A percentile compares a stretch with the other conserved stretches of the same genome.
phyloP scores from a whole-genome alignment of 1,140 invertebrate species.

The Heliothis subflexa region DNA sequence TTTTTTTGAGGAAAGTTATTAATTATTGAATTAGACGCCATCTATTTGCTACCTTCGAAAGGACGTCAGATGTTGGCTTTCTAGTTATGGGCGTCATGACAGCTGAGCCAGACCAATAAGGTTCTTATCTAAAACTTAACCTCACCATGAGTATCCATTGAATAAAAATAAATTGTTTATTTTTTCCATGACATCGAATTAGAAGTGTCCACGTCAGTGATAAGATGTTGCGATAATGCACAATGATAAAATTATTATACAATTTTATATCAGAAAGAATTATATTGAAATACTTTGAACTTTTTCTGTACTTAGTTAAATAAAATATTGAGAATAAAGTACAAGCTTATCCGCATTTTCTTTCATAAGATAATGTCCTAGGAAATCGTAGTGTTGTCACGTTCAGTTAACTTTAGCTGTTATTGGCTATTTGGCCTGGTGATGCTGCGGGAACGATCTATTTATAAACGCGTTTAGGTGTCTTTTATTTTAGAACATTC shows the following conservation, averaged over 20 bases:
- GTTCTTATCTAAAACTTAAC: conserved; percentile 38
- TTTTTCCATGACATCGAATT: conserved; percentile 16
- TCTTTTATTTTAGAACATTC: conserved; percentile 77
- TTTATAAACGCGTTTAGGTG: conserved; percentile 75
- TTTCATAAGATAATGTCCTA: neutral
- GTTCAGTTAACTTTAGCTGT: conserved; percentile 42
- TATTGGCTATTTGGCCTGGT: conserved; percentile 46
- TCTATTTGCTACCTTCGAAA: conserved; percentile 47
- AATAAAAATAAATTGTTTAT: conserved; percentile 7
- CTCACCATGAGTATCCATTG: neutral
- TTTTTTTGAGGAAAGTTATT: conserved; percentile 18
- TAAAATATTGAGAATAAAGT: too few relatives aligned
- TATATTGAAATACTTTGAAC: too few relatives aligned
- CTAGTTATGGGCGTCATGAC: neutral
- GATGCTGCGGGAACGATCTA: conserved; percentile 71
- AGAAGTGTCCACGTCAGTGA: conserved; percentile 33
- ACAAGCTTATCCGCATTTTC: neutral
- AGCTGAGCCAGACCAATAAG: neutral
- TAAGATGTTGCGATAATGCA: conserved; percentile 21
- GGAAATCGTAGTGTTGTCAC: neutral
- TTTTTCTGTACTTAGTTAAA: too few relatives aligned
- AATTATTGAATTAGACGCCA: conserved; percentile 50
- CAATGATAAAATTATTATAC: neutral
- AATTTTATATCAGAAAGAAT: too few relatives aligned
- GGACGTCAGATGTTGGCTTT: neutral